Percentiles rank a stretch among this genome's conserved stretches.
phyloP scores from a whole-genome alignment of 2,113 vertebrate species.

The Ophiodon elongatus region DNA sequence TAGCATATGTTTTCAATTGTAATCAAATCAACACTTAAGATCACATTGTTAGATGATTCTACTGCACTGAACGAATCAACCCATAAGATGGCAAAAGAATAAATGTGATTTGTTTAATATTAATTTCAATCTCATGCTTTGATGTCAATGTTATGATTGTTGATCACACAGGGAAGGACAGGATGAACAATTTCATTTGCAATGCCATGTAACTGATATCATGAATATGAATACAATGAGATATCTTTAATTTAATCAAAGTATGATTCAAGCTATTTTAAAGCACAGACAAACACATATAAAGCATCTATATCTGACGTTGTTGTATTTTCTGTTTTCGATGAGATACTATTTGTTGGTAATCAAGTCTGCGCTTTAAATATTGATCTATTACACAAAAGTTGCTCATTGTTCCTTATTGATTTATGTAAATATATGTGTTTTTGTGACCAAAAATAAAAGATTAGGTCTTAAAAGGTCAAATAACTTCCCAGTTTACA shows the following conservation, averaged over 20 bases:
- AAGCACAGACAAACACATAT: background rate
- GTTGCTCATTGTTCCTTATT: background rate
- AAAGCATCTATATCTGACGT: background rate
- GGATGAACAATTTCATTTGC: background rate
- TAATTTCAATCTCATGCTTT: background rate
- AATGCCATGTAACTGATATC: background rate
- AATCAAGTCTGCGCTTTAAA: background rate
- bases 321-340: background rate
- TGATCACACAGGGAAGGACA: background rate
- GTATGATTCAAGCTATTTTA: background rate
- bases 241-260: background rate
- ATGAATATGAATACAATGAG: background rate
- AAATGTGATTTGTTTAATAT: background rate
- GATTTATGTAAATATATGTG: background rate
- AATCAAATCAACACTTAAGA: background rate
- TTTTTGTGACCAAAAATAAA: background rate
- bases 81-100: slow-evolving; percentile 51
- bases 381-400: background rate
- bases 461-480: background rate
- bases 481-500: background rate
- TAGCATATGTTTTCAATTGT: background rate
- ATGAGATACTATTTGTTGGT: background rate
- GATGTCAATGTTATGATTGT: background rate
- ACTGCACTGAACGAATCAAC: slow-evolving; percentile 23
- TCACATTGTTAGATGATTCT: background rate